Evolutionary conservation across 2,797 vertebrate species (phyloP), one percentile per base, ranked within the genome.

Genomic region (Anolis apletophallus): DNA sequence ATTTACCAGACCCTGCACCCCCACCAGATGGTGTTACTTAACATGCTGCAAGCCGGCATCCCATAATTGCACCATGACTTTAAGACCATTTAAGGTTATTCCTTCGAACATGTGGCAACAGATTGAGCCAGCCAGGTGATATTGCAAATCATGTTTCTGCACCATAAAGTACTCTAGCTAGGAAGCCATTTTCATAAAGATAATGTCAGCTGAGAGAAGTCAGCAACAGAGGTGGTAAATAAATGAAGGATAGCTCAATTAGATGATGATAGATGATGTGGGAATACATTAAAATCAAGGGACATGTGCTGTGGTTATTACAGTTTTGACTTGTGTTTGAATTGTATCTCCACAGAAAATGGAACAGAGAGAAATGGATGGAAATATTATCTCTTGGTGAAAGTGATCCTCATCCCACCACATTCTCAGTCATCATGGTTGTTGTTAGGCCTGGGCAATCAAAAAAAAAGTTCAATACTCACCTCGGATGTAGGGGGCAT

Each of bases 121-220:
- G 73, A 76, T 87, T 17, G 55, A 92, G 29, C 29, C 57, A 81
- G 12, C 34, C 50, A 87, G 81, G 12, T 89, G 32, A 79, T 72
- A 50, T 6, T 85, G 16, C 79, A 89, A 85, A 85, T 83, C 14
- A 83, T n/a, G 85, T 82, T 93, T 91, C 78, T 90, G 75, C 12
- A 81, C 9, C 16, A 87, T 90, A 93, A 93, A 85, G 79, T 86
- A 75, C 16, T 0, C 29, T 78, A 5, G 72, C 64, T 68, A 46
- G 85, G 75, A 86, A 90, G 40, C 46, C 23, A 57, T 61, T 87
- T 88, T 89, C 91, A 91, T 84, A 81, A 90, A 89, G 61, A 57
- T 46, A 88, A 80, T 17, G 1, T 34, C 79, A 29, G 13, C 87
- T 3, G 61, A 78, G 40, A 86, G 80, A 90, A 91, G 69, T 90